Evolutionary conservation across 1,140 invertebrate species (phyloP).

Genomic region (Hyphantria cunea): DNA sequence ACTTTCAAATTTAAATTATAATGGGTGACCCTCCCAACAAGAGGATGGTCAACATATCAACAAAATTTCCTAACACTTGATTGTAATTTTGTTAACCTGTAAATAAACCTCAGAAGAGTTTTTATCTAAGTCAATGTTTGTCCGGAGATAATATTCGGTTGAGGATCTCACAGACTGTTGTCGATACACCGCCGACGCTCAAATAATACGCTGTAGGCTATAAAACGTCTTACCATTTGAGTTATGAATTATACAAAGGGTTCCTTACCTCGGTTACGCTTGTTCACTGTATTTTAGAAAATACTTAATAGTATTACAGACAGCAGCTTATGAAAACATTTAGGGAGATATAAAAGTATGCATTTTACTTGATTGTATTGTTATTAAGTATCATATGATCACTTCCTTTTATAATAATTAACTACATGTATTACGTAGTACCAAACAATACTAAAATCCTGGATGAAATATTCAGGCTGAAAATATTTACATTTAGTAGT

Average conservation of each 20-base stretch:
- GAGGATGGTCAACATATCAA: too few species aligned
- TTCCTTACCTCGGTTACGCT: constrained; percentile 18
- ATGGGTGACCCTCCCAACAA: too few species aligned
- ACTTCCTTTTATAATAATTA: neutral
- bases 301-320: too few species aligned
- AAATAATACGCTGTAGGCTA: constrained; percentile 40
- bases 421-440: too few species aligned
- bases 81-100: constrained; percentile 3
- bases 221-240: constrained; percentile 27
- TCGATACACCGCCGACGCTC: constrained; percentile 41
- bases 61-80: neutral
- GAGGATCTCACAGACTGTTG: constrained; percentile 57
- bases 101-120: constrained; percentile 35
- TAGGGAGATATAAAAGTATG: neutral
- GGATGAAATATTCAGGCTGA: too few species aligned
- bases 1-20: too few species aligned
- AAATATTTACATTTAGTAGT: too few species aligned
- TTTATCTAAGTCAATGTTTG: constrained; percentile 57
- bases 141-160: constrained; percentile 53
- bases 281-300: constrained; percentile 1
- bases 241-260: constrained; percentile 26
- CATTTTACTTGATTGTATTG: too few species aligned
- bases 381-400: too few species aligned
- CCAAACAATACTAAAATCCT: too few species aligned
- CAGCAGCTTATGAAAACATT: constrained; percentile 3